These are phyloP conservation scores for Telmatherina bonti DNA, from an alignment of 2,797 vertebrate genomes.

Conservation along the genomic window DNA sequence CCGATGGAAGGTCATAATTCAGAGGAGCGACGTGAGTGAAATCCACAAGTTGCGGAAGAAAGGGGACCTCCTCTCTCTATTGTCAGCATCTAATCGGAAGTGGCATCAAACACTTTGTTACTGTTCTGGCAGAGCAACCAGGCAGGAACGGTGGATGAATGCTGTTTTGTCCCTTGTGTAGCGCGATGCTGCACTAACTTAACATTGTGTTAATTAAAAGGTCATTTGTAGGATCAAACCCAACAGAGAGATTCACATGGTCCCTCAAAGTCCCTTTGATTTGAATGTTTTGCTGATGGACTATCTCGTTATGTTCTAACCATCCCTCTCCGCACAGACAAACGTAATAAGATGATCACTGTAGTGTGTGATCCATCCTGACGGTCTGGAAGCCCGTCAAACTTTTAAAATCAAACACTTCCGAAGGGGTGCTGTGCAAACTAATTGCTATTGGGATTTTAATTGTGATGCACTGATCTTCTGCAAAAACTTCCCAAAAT, in stretches of 20 bases:
- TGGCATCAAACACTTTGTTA: conserved; percentile 86
- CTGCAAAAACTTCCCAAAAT: not conserved
- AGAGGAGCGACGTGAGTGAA: conserved; percentile 81
- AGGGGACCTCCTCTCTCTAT: conserved; percentile 77
- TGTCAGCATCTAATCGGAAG: conserved; percentile 85
- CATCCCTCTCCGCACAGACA: conserved; percentile 35
- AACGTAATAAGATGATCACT: conserved; percentile 64
- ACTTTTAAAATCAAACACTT: conserved; percentile 46
- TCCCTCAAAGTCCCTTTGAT: conserved; percentile 78
- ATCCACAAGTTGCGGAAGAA: conserved; percentile 83
- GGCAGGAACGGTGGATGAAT: conserved; percentile 80
- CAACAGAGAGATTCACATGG: conserved; percentile 80
- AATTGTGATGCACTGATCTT: conserved; percentile 2
- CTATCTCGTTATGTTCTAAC: conserved; percentile 49
- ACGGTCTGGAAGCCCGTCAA: conserved; percentile 34
- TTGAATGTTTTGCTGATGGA: conserved; percentile 55
- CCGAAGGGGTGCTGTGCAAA: not conserved
- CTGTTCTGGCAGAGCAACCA: conserved; percentile 76
- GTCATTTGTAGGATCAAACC: conserved; percentile 86
- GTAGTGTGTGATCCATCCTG: conserved; percentile 42
- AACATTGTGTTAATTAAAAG: conserved; percentile 88
- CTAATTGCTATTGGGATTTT: conserved; percentile 3
- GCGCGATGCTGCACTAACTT: conserved; percentile 84
- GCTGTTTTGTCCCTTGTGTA: conserved; percentile 79
- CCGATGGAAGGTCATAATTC: conserved; percentile 76